These are phyloP conservation scores for Drosophila tropicalis DNA, from an alignment of 1,140 invertebrate species.

Conservation along the genomic window DNA sequence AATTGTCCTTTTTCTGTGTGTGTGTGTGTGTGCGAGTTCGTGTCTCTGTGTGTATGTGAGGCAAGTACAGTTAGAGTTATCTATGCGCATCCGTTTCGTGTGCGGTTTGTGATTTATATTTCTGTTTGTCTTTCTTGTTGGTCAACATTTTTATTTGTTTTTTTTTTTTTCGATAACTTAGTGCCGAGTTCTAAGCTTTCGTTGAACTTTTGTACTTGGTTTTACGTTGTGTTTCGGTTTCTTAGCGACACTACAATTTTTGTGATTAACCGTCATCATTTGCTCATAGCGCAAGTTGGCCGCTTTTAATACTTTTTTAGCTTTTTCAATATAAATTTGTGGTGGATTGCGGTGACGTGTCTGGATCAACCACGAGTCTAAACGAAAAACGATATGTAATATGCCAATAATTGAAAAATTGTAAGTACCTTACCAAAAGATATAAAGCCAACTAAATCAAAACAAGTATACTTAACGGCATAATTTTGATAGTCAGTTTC, in stretches of 20 bases:
- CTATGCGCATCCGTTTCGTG: slow-evolving; percentile 66
- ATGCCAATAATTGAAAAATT: not conserved
- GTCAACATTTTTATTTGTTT: slow-evolving; percentile 73
- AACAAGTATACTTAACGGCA: slow-evolving; percentile 21
- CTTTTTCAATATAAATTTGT: not conserved
- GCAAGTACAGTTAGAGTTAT: slow-evolving; percentile 42
- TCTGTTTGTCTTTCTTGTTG: slow-evolving; percentile 50
- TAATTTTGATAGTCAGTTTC: slow-evolving; percentile 10
- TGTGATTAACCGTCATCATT: not conserved
- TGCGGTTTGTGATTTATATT: slow-evolving; percentile 75
- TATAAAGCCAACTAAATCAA: not conserved
- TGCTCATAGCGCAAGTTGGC: not conserved
- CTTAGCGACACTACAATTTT: not conserved
- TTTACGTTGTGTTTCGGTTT: not conserved
- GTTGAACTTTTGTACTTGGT: not conserved
- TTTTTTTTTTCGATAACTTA: slow-evolving; percentile 28
- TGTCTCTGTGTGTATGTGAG: not conserved
- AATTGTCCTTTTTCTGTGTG: slow-evolving; percentile 70
- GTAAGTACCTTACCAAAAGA: not conserved
- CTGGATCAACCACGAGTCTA: not conserved
- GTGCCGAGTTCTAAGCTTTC: not conserved
- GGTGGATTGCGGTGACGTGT: not conserved
- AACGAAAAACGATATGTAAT: not conserved
- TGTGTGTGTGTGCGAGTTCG: slow-evolving; percentile 4
- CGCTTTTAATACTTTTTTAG: not conserved